Evolutionary conservation across 2,113 vertebrate genomes (phyloP), one percentile per base, ranked within the genome.

Genomic region (Trogon melanurus): DNA sequence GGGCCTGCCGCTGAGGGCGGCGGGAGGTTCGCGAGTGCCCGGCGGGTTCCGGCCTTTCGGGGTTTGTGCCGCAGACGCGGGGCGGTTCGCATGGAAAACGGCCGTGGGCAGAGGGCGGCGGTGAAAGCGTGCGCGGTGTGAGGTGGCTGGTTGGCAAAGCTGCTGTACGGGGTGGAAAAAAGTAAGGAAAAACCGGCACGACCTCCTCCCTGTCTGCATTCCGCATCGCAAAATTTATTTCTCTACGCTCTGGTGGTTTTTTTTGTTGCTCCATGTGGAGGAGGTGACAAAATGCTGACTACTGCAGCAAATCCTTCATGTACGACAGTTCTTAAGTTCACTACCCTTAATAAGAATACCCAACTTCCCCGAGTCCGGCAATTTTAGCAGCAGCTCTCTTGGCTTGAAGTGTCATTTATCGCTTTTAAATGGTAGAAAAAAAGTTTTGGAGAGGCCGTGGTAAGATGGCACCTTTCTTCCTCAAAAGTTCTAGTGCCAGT

Each of bases 101-200:
- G 0, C 27, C 13, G 16, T 48, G 67, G 36, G 78, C 10, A 8
- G 44, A 17, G 25, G 18, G 12, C 2, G 11, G 25, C 27, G 10
- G 32, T 32, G 85, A 25, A 54, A 54, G 47, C 7, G 0, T 2
- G 38, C 3, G 48, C 34, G 0, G 0, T 16, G 1, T 6, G 0
- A 19, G 21, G 17, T 1, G 26, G 17, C 9, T 11, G 4, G 30
- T 8, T 4, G 13, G 25, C 7, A 18, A 41, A 54, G 58, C n/a
- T 79, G 41, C 58, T 23, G 2, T 16, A 3, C 8, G 29, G 22
- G 29, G 6, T 10, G 10, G 1, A 7, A 5, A 12, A 11, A 34
- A 32, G 6, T 17, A 4, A 23, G 5, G 10, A 23, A 23, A 38
- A 26, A 11, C 0, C 1, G 6, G 6, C 11, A 2, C 26, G 23